Percentiles rank a stretch among this genome's conserved stretches.
Evolutionary conservation across 2,888 invertebrate species (phyloP).

Genomic region (Aspidiotus destructor): DNA sequence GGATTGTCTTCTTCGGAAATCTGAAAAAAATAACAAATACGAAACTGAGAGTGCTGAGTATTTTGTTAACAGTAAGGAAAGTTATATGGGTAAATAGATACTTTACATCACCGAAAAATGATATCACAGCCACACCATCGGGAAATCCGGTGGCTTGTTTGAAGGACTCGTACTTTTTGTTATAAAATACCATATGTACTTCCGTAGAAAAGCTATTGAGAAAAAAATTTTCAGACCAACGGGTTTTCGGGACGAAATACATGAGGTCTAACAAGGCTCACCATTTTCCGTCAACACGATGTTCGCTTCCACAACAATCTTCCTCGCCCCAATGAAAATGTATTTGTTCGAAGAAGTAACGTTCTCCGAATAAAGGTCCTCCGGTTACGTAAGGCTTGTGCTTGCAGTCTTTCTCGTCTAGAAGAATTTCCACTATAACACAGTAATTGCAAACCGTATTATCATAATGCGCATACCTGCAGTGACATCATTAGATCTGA

Average conservation of each 20-base stretch:
- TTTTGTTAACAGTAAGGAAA: background rate
- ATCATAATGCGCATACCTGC: background rate
- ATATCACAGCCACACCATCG: constrained; percentile 61
- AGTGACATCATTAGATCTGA: background rate
- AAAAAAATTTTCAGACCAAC: background rate
- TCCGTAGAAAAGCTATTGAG: constrained; percentile 58
- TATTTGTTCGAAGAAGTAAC: constrained; percentile 55
- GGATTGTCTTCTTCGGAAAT: constrained; percentile 28
- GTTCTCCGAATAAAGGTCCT: constrained; percentile 41
- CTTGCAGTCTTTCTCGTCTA: constrained; percentile 6
- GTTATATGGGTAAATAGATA: background rate
- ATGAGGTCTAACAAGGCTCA: too few relatives aligned
- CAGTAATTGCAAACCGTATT: background rate
- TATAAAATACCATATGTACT: constrained; percentile 70
- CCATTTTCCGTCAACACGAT: constrained; percentile 49
- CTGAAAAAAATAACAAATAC: constrained; percentile 7
- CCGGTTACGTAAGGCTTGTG: constrained; percentile 27
- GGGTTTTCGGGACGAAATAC: too few relatives aligned
- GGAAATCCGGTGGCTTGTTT: constrained; percentile 56
- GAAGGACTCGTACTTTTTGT: constrained; percentile 56
- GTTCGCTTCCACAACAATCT: constrained; percentile 55
- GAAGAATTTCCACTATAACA: constrained; percentile 16
- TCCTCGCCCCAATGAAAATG: constrained; percentile 61
- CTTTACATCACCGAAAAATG: constrained; percentile 46
- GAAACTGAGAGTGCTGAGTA: too few relatives aligned